Conservation (phyloP, 2,888 invertebrate species). For the Macroteleia sp. region DNA sequence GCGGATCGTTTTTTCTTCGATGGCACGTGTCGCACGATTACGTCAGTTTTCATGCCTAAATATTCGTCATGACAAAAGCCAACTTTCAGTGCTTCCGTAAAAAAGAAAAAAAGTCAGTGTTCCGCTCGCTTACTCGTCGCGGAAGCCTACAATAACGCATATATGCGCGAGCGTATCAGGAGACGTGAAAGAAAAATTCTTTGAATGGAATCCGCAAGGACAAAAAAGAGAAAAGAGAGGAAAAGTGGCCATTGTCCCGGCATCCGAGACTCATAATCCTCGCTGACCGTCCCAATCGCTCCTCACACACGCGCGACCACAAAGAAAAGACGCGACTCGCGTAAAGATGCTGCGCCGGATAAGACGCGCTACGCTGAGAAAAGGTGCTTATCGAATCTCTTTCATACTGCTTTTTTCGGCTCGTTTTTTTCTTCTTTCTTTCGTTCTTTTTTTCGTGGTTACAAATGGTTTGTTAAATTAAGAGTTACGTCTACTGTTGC, state of each 20-base stretch:
- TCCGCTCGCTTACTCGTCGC: not conserved
- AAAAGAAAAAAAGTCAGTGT: constrained; percentile 4
- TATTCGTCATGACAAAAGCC: constrained; percentile 16
- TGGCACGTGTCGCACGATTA: constrained; percentile 35
- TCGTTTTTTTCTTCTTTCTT: not conserved
- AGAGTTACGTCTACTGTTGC: constrained; percentile 33
- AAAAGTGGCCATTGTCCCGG: constrained; percentile 39
- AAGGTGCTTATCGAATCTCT: constrained; percentile 46
- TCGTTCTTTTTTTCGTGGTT: constrained; percentile 4
- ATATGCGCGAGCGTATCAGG: no score
- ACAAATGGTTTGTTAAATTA: constrained; percentile 41
- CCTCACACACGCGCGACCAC: constrained; percentile 33
- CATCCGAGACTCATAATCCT: constrained; percentile 48
- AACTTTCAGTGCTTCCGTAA: constrained; percentile 19
- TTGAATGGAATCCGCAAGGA: no score
- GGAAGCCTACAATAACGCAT: no score
- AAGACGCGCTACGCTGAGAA: constrained; percentile 36
- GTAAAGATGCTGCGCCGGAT: constrained; percentile 38
- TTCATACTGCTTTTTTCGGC: constrained; percentile 3
- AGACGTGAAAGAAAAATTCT: no score
- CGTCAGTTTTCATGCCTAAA: constrained; percentile 45
- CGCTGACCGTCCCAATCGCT: constrained; percentile 43
- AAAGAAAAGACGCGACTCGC: constrained; percentile 51
- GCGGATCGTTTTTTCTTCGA: not conserved
- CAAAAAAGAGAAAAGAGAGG: constrained; percentile 28